Evolutionary conservation across 1,140 invertebrate genomes (phyloP).

Genomic region (Drosophila nannoptera): DNA sequence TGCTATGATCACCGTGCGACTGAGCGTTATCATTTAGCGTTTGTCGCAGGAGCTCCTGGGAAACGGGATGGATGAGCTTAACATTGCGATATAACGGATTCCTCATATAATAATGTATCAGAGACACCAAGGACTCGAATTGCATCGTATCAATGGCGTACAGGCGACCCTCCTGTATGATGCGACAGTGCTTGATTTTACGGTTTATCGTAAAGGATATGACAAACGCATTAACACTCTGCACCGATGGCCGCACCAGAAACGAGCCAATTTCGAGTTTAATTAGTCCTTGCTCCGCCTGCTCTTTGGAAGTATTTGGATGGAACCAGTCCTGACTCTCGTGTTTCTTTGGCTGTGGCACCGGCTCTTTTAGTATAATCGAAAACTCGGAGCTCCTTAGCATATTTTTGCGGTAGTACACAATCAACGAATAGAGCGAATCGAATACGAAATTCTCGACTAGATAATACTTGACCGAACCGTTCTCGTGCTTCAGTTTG

Average conservation of each 20-base stretch:
- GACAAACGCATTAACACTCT: slow-evolving; percentile 91
- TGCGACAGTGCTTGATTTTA: slow-evolving; percentile 96
- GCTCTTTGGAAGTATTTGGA: slow-evolving; percentile 86
- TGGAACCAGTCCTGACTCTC: slow-evolving; percentile 97
- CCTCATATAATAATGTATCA: slow-evolving; percentile 94
- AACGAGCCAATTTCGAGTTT: slow-evolving; percentile 94
- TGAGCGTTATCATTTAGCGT: slow-evolving; percentile 51
- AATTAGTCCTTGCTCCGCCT: slow-evolving; percentile 92
- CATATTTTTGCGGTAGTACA: slow-evolving; percentile 92
- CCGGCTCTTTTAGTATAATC: slow-evolving; percentile 92
- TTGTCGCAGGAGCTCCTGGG: slow-evolving; percentile 83
- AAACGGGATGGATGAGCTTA: slow-evolving; percentile 92
- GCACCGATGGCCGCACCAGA: slow-evolving; percentile 92
- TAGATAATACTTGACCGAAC: slow-evolving; percentile 93
- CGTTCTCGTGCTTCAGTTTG: slow-evolving; percentile 92
- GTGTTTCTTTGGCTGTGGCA: slow-evolving; percentile 96
- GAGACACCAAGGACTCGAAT: slow-evolving; percentile 96
- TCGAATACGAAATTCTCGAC: slow-evolving; percentile 95
- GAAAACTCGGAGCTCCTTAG: slow-evolving; percentile 93
- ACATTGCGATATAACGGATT: slow-evolving; percentile 94
- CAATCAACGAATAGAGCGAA: slow-evolving; percentile 94
- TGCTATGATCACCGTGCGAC: slow-evolving; percentile 71
- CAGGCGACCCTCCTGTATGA: slow-evolving; percentile 93
- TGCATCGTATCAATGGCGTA: slow-evolving; percentile 94
- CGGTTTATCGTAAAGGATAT: slow-evolving; percentile 97